phyloP scores from a whole-genome alignment of 2,888 invertebrate genomes.

The Dysmachus trigonus region DNA sequence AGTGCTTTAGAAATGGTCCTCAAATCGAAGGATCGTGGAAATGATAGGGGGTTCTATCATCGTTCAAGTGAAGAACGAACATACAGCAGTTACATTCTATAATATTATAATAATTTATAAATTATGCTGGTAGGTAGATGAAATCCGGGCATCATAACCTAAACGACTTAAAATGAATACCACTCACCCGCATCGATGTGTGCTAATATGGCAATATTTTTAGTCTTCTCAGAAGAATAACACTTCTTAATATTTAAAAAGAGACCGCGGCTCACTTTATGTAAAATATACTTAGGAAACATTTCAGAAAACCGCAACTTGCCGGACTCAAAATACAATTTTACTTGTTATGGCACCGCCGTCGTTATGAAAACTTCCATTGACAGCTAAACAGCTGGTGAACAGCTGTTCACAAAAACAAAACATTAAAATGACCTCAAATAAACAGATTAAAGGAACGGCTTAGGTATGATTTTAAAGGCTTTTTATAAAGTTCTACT shows the following conservation, averaged over 20 bases:
- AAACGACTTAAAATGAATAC: neutral
- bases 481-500: too few species aligned
- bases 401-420: neutral
- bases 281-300: neutral
- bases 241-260: neutral
- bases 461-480: too few species aligned
- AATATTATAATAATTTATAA: neutral
- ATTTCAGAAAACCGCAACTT: neutral
- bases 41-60: too few species aligned
- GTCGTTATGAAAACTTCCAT: neutral
- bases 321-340: neutral
- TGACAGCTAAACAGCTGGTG: neutral
- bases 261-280: neutral
- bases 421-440: neutral
- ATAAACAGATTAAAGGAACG: neutral
- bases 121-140: neutral
- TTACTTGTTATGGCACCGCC: neutral
- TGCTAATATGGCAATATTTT: conserved; percentile 93
- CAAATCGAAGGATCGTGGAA: too few species aligned
- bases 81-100: too few species aligned
- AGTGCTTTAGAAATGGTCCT: too few species aligned
- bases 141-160: neutral
- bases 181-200: conserved; percentile 90
- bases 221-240: conserved; percentile 51
- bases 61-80: neutral